These are phyloP conservation scores for Eubasilissa splendida DNA, from an alignment of 2,888 invertebrate species.

Conservation along the genomic window DNA sequence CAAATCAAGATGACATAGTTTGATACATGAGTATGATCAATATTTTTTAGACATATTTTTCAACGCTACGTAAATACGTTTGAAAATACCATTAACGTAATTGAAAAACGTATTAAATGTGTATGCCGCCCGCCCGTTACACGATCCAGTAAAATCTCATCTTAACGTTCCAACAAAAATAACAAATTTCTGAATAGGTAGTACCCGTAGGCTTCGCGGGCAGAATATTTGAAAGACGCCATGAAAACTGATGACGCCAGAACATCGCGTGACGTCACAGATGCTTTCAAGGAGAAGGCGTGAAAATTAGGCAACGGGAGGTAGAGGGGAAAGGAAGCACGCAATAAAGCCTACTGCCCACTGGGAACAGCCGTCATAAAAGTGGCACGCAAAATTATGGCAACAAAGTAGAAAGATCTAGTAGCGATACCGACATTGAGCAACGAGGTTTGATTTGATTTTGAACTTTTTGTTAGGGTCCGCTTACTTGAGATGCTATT, in stretches of 20 bases:
- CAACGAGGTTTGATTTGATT: neutral
- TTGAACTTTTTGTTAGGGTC: neutral
- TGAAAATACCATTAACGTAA: too few species aligned
- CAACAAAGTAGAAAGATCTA: too few species aligned
- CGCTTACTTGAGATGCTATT: neutral
- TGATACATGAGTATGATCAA: too few species aligned
- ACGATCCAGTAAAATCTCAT: too few species aligned
- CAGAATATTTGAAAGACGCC: conserved; percentile 1
- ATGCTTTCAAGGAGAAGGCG: neutral
- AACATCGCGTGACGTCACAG: conserved; percentile 37
- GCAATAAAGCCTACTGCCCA: conserved; percentile 11
- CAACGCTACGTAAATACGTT: too few species aligned
- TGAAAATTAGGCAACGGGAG: conserved; percentile 5
- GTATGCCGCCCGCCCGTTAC: too few species aligned
- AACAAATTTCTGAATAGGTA: too few species aligned
- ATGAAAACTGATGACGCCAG: conserved; percentile 33
- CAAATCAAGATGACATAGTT: too few species aligned
- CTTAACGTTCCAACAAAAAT: too few species aligned
- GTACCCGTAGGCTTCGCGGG: neutral
- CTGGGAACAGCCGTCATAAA: neutral
- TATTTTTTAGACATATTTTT: too few species aligned
- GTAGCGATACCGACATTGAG: neutral
- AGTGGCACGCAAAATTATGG: too few species aligned
- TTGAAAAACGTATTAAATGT: too few species aligned
- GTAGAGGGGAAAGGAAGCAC: neutral